Evolutionary conservation across 2,113 vertebrate genomes (phyloP), one percentile per base, ranked within the genome.

Genomic region (Ancistrus triradiatus): DNA sequence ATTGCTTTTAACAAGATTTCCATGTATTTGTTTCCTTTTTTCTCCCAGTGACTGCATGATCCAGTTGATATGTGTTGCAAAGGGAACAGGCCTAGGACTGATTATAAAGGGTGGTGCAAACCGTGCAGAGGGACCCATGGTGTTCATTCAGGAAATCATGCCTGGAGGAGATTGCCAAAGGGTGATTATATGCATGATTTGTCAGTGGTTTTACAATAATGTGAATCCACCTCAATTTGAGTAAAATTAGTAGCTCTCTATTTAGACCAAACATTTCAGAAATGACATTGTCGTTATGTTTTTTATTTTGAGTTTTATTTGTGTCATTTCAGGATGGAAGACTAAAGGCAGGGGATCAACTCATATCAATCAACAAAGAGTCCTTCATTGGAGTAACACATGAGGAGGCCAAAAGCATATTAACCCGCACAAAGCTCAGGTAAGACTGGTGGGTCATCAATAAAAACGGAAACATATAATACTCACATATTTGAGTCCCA

Each of bases 301-400:
- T 59, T 59, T n/a, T n/a, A 27, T 48, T 19, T 55, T 8, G 3
- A 3, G 3, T 8, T 10, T 63, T 5, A 1, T 44, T 17, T 49
- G n/a, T 53, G 10, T 44, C 27, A 31, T 61, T 57, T 65, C 78
- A 98, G 95, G 95, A 98, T 70, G 94, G 95, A 62, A 81, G 94
- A 70, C 73, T 98, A 75, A 90, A 87, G 66, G 81, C 92, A 13
- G 94, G 95, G 31, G 95, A 98, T 79, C 94, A 95, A 70, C 89
- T 98, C 35, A 87, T 98, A 49, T 95, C 93, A 53, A 80, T 98
- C 72, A 95, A 98, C 82, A 93, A 91, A 66, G 94, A 98, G 76
- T 95, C 94, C 6, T 77, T 98, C 83, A 91, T 95, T 48, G 94
- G 94, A 4, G 86, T 93, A 52, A 94, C 92, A 21, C 88, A 92